Percentiles rank a stretch among this genome's conserved stretches.
Conservation (phyloP, 2,888 invertebrate species). For the Lasius fuliginosus region DNA sequence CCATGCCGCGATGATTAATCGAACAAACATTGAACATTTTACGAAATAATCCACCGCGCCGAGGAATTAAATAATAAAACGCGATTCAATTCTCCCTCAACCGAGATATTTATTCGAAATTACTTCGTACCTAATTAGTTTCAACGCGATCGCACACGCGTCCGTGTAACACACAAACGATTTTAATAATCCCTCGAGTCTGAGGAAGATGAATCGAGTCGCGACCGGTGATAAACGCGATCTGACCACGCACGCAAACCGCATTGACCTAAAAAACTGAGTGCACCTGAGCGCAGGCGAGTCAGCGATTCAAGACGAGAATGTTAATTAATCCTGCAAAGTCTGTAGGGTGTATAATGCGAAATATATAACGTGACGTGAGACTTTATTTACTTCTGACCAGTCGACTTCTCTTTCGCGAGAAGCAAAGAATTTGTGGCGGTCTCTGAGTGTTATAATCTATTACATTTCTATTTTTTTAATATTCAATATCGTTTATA, state of each 20-base stretch:
- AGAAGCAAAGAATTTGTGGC: background rate
- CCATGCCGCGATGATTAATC: conserved; percentile 26
- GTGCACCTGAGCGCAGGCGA: background rate
- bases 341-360: background rate
- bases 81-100: conserved; percentile 8
- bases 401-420: background rate
- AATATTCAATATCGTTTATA: background rate
- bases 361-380: background rate
- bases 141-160: background rate
- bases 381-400: background rate
- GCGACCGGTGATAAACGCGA: conserved; percentile 19
- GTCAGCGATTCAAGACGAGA: conserved; percentile 15
- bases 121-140: conserved; percentile 19
- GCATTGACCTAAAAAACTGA: conserved; percentile 37
- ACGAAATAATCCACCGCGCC: background rate
- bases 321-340: conserved; percentile 11
- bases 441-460: background rate
- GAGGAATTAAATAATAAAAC: conserved; percentile 16
- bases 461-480: background rate
- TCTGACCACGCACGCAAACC: conserved; percentile 31
- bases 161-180: background rate
- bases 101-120: conserved; percentile 2
- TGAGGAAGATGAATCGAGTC: conserved; percentile 33
- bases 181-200: conserved; percentile 29
- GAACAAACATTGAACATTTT: conserved; percentile 9